Percentiles rank a stretch among this genome's conserved stretches.
phyloP scores from a whole-genome alignment of 2,797 vertebrate species.

The Chaenodraco wilsoni region DNA sequence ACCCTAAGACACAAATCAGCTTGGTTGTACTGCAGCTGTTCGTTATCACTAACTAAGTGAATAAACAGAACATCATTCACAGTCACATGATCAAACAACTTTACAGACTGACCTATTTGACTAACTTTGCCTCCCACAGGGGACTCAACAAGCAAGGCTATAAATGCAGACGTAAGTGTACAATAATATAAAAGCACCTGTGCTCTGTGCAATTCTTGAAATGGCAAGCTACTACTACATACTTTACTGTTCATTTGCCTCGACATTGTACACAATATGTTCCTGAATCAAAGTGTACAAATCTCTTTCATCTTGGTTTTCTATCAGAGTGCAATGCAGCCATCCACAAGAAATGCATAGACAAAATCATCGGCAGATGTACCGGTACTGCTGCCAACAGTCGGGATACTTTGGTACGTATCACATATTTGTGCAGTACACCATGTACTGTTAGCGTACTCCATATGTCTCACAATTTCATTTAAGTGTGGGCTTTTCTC shows the following conservation, averaged over 20 bases:
- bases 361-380: slow-evolving; percentile 99
- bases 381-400: slow-evolving; percentile 98
- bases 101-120: slow-evolving; percentile 18
- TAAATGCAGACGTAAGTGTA: slow-evolving; percentile 86
- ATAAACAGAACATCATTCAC: slow-evolving; percentile 19
- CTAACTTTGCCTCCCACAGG: slow-evolving; percentile 71
- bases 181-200: neutral
- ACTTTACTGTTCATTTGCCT: neutral
- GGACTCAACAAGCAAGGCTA: slow-evolving; percentile 89
- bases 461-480: slow-evolving; percentile 30
- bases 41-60: slow-evolving; percentile 11
- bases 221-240: neutral
- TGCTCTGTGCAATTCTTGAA: slow-evolving; percentile 20
- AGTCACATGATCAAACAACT: slow-evolving; percentile 36
- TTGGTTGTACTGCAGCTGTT: neutral
- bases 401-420: slow-evolving; percentile 90
- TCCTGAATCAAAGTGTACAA: neutral
- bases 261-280: neutral
- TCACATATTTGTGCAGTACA: slow-evolving; percentile 29
- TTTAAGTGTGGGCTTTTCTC: slow-evolving; percentile 24
- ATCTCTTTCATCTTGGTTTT: slow-evolving; percentile 21
- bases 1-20: slow-evolving; percentile 12
- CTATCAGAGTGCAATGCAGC: slow-evolving; percentile 96
- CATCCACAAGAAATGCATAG: slow-evolving; percentile 99
- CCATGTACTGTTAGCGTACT: slow-evolving; percentile 24